Percentiles rank a stretch among this genome's conserved stretches.
phyloP scores from a whole-genome alignment of 2,113 vertebrate species.

The Caretta caretta region DNA sequence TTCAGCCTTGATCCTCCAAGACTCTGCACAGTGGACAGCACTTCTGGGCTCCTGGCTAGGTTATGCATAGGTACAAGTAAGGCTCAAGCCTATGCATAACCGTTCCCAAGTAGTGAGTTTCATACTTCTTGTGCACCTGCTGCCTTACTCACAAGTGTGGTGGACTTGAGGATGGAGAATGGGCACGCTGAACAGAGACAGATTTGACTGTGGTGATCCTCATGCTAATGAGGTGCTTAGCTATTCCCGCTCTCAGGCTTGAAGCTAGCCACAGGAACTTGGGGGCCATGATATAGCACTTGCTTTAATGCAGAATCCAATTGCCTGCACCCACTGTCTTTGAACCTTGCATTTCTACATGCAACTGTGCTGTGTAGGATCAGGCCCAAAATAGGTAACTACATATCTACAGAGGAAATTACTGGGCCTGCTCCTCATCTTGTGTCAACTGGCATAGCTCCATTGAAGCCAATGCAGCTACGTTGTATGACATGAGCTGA shows the following conservation, averaged over 20 bases:
- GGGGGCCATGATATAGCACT: background rate
- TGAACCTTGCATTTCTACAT: background rate
- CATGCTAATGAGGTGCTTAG: background rate
- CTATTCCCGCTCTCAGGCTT: accelerated
- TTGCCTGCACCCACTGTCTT: background rate
- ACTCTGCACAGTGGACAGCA: background rate
- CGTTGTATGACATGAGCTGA: background rate
- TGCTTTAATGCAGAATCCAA: background rate
- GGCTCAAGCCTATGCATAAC: background rate
- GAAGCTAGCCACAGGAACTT: background rate
- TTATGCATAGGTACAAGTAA: background rate
- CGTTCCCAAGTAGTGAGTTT: background rate
- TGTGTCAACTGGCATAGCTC: background rate
- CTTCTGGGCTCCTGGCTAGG: background rate
- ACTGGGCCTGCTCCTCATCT: background rate
- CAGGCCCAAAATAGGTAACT: background rate
- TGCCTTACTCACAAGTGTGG: background rate
- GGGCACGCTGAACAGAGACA: background rate
- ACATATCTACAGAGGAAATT: background rate
- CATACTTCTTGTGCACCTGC: background rate
- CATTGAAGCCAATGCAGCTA: background rate
- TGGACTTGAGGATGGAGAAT: background rate
- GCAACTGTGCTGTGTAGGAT: background rate
- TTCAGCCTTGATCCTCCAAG: background rate
- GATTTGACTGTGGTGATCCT: background rate